Conservation (phyloP, 1,140 invertebrate species). For the Macrocentrus cingulum region DNA sequence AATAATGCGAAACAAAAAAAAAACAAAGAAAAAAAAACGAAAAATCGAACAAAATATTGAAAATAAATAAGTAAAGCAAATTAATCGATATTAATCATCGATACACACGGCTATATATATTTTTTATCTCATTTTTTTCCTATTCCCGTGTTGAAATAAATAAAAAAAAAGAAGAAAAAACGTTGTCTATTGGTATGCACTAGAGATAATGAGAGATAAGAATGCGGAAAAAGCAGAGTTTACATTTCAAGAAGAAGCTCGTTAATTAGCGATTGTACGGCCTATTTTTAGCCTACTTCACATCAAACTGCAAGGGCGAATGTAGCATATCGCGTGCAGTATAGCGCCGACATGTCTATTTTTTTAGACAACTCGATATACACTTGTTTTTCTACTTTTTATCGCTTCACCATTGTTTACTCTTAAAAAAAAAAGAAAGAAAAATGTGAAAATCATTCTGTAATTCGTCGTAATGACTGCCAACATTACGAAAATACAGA, state of each 20-base stretch:
- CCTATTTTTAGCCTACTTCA: neutral
- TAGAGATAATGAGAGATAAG: neutral
- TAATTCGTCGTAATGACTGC: too few relatives aligned
- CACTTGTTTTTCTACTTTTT: slow-evolving; percentile 1
- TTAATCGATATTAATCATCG: neutral
- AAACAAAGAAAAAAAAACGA: neutral
- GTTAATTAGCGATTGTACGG: slow-evolving; percentile 1
- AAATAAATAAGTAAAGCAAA: neutral
- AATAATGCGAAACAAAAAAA: neutral
- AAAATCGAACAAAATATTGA: neutral
- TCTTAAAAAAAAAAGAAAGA: neutral
- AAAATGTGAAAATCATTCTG: neutral
- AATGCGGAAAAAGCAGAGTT: neutral
- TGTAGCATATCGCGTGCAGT: neutral
- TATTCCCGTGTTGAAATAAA: neutral
- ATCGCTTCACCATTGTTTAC: neutral
- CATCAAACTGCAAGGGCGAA: neutral
- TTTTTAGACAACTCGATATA: neutral
- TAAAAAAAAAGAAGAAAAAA: slow-evolving; percentile 1
- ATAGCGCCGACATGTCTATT: neutral
- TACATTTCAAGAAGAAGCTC: slow-evolving; percentile 13
- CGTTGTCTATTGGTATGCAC: neutral
- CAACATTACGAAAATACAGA: too few relatives aligned
- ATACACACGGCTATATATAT: neutral
- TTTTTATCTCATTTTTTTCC: too few relatives aligned